Conservation (phyloP, 2,888 invertebrate genomes). For the Shargacucullia verbasci region DNA sequence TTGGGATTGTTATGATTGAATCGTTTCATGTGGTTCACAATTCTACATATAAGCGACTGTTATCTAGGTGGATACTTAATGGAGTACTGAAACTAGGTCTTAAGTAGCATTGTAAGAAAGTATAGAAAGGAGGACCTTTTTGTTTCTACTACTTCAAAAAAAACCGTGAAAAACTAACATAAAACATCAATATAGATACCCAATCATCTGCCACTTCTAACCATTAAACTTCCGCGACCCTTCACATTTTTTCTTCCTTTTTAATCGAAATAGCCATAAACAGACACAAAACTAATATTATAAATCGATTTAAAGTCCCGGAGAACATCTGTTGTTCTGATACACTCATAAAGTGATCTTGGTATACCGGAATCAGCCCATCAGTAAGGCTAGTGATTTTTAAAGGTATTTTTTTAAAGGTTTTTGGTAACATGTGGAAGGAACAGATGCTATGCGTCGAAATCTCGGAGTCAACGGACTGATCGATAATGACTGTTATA, state of each 20-base stretch:
- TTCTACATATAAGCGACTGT: neutral
- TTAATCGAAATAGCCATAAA: slow-evolving; percentile 51
- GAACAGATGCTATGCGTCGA: slow-evolving; percentile 48
- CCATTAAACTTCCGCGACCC: slow-evolving; percentile 43
- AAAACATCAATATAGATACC: slow-evolving; percentile 4
- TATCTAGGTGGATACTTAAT: no score
- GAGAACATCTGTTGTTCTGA: slow-evolving; percentile 63
- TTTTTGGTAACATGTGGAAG: slow-evolving; percentile 51
- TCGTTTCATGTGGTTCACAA: slow-evolving; percentile 3
- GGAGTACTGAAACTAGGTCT: no score
- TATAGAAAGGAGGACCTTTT: no score
- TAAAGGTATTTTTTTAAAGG: slow-evolving; percentile 44
- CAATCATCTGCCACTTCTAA: slow-evolving; percentile 38
- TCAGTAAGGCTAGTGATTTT: slow-evolving; percentile 65
- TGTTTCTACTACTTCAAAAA: no score
- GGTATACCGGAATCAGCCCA: slow-evolving; percentile 65
- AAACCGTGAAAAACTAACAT: neutral
- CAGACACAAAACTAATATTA: slow-evolving; percentile 55
- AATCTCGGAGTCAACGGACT: slow-evolving; percentile 47
- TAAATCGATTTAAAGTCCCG: slow-evolving; percentile 64
- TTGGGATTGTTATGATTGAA: slow-evolving; percentile 2
- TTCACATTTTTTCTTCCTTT: slow-evolving; percentile 38
- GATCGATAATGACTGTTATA: slow-evolving; percentile 25
- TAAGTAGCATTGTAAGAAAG: no score
- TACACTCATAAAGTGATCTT: slow-evolving; percentile 64